Percentiles rank a stretch among this genome's conserved stretches.
Evolutionary conservation across 2,888 invertebrate genomes (phyloP).

Genomic region (Tholera decimalis): DNA sequence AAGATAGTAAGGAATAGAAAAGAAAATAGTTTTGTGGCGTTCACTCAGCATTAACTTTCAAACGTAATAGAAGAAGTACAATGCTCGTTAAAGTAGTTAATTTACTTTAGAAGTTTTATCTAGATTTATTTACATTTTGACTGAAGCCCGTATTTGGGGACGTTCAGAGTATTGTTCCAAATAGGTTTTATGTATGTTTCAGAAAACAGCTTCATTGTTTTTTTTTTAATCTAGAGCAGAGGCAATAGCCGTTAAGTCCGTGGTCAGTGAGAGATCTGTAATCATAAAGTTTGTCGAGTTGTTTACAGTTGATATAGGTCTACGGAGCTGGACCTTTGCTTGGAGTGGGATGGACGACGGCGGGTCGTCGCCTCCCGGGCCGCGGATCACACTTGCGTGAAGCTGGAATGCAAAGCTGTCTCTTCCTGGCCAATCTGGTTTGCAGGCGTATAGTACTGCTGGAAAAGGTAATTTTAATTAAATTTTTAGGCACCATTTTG

Average conservation of each 20-base stretch:
- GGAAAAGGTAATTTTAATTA: slow-evolving; percentile 55
- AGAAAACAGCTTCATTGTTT: not conserved
- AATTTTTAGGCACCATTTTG: not conserved
- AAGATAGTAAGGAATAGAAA: slow-evolving; percentile 30
- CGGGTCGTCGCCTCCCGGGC: slow-evolving; percentile 80
- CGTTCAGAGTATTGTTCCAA: slow-evolving; percentile 16
- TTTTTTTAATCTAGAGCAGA: not conserved
- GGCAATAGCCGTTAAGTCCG: slow-evolving; percentile 26
- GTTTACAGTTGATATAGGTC: slow-evolving; percentile 84
- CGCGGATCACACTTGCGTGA: slow-evolving; percentile 95
- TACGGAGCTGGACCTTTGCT: slow-evolving; percentile 74
- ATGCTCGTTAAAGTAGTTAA: slow-evolving; percentile 12
- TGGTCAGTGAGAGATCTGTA: slow-evolving; percentile 15
- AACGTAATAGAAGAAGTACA: slow-evolving; percentile 31
- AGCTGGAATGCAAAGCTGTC: slow-evolving; percentile 95
- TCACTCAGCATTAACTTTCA: slow-evolving; percentile 17
- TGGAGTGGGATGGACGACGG: slow-evolving; percentile 81
- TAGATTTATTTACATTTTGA: slow-evolving; percentile 40
- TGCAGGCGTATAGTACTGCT: slow-evolving; percentile 95
- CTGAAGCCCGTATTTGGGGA: slow-evolving; percentile 20
- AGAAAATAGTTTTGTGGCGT: slow-evolving; percentile 14
- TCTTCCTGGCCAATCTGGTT: slow-evolving; percentile 93
- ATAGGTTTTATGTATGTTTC: not conserved
- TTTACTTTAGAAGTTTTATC: slow-evolving; percentile 26
- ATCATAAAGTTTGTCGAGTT: slow-evolving; percentile 21